Conservation (phyloP, 2,797 vertebrate species). For the Mycteria americana region DNA sequence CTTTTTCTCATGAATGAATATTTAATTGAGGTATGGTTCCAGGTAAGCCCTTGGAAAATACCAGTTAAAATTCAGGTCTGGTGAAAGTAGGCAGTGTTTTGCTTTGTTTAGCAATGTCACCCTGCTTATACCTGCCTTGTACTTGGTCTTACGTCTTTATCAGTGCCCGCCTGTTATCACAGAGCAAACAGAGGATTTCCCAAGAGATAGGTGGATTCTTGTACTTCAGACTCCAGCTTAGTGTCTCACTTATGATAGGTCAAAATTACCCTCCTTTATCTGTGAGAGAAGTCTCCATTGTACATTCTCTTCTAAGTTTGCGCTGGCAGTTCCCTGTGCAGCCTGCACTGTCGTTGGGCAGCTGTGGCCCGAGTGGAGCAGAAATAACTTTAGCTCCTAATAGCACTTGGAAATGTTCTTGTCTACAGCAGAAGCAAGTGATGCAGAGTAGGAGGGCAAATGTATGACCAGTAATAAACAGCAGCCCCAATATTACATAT, state of each 20-base stretch:
- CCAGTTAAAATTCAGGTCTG: conserved; percentile 20
- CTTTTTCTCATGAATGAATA: neutral
- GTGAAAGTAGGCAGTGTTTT: conserved; percentile 25
- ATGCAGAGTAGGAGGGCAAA: neutral
- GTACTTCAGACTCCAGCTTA: conserved; percentile 47
- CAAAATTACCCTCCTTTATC: conserved; percentile 18
- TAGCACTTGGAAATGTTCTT: neutral
- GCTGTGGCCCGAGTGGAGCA: neutral
- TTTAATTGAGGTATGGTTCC: conserved; percentile 3
- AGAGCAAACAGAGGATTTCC: conserved; percentile 63
- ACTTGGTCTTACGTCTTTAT: conserved; percentile 26
- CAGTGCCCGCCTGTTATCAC: neutral
- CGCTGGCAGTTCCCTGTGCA: neutral
- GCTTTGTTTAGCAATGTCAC: conserved; percentile 45
- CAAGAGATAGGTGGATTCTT: conserved; percentile 55
- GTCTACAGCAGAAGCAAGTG: neutral
- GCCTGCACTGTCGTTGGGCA: neutral
- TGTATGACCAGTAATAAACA: neutral
- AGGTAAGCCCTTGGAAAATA: conserved; percentile 29
- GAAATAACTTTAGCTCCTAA: neutral
- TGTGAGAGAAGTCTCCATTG: neutral
- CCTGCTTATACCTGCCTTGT: conserved; percentile 19
- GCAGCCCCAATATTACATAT: neutral
- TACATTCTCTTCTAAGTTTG: neutral
- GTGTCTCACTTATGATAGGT: conserved; percentile 7